Conservation (phyloP, 2,113 vertebrate species). For the Sinosuthora webbiana region DNA sequence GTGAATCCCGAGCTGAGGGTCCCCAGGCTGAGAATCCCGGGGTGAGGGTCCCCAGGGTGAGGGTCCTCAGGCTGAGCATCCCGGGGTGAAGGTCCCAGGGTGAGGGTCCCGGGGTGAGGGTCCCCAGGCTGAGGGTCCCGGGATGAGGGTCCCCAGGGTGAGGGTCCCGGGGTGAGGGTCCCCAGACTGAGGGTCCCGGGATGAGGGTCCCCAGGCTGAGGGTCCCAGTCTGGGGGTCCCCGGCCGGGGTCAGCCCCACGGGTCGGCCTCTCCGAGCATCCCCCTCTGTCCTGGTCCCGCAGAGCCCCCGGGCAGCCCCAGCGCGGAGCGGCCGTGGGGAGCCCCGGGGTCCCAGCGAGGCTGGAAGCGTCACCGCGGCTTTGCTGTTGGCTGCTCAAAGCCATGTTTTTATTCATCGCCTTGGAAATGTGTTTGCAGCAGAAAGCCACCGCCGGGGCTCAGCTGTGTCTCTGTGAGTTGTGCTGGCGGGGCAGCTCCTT, state of each 20-base stretch:
- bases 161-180: rapidly evolving
- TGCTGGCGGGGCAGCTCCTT: not conserved
- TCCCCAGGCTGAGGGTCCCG: rapidly evolving
- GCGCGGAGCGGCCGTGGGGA: rapidly evolving
- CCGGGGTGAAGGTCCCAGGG: no score
- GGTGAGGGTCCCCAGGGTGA: rapidly evolving
- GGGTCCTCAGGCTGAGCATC: rapidly evolving
- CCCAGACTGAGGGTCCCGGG: not conserved
- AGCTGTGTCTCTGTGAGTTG: not conserved
- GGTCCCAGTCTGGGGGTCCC: not conserved
- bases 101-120: rapidly evolving
- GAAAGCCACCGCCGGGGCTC: rapidly evolving
- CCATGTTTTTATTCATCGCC: not conserved
- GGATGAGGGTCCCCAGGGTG: not conserved
- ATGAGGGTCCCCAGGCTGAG: no score
- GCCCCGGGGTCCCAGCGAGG: not conserved
- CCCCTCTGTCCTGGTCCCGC: not conserved
- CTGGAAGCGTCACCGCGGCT: rapidly evolving
- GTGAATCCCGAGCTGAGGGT: rapidly evolving
- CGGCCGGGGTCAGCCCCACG: not conserved
- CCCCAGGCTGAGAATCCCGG: not conserved
- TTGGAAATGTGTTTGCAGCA: not conserved
- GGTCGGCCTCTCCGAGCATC: not conserved
- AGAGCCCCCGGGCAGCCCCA: rapidly evolving
- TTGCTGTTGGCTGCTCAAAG: not conserved